Percentiles rank a stretch among this genome's conserved stretches.
Evolutionary conservation across 1,140 invertebrate genomes (phyloP).

Genomic region (Myzus persicae): DNA sequence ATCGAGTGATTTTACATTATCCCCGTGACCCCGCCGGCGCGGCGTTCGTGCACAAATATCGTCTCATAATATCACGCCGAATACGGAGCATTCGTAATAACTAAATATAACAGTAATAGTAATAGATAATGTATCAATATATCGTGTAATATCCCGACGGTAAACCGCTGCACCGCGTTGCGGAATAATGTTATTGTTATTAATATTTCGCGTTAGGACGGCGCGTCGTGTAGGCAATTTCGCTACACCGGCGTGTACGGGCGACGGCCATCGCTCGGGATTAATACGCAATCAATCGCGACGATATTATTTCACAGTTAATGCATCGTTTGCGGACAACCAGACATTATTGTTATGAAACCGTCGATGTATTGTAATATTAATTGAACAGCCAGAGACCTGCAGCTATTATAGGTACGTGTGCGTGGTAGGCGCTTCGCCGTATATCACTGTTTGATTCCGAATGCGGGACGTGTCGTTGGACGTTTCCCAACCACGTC

Average conservation of each 20-base stretch:
- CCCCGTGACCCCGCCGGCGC: too few relatives aligned
- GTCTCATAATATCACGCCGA: neutral
- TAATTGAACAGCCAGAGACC: neutral
- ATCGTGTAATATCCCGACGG: neutral
- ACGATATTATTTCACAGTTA: neutral
- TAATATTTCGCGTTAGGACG: neutral
- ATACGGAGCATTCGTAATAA: neutral
- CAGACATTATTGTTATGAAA: neutral
- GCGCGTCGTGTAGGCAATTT: constrained; percentile 14
- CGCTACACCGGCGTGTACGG: neutral
- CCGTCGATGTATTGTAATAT: neutral
- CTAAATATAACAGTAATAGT: neutral
- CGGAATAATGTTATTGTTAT: too few relatives aligned
- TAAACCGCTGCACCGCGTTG: neutral
- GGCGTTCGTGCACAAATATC: neutral
- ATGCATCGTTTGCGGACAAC: neutral
- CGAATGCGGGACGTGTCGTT: neutral
- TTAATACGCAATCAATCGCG: neutral
- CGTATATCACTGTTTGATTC: neutral
- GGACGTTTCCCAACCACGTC: neutral
- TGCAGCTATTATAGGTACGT: neutral
- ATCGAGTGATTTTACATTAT: neutral
- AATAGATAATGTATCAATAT: neutral
- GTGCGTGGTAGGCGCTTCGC: too few relatives aligned
- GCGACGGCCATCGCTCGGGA: neutral